Evolutionary conservation across 2,888 invertebrate genomes (phyloP).

Genomic region (Ditylenchus weischeri): DNA sequence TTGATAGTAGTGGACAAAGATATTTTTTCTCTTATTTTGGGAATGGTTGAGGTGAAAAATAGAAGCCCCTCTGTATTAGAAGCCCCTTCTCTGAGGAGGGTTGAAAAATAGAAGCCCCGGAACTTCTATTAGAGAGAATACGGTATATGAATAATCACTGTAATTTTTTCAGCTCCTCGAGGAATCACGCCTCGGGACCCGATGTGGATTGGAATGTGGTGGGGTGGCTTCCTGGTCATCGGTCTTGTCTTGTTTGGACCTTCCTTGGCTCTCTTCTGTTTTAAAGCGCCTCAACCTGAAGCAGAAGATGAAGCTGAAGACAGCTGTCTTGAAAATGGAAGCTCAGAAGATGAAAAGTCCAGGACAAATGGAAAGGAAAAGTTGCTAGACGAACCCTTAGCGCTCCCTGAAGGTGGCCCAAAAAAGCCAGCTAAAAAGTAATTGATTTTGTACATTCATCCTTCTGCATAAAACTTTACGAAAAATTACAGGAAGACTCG

Average conservation of each 20-base stretch:
- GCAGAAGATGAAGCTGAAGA: conserved; percentile 16
- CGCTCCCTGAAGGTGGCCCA: not conserved
- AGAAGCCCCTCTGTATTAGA: no score
- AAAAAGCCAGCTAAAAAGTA: conserved; percentile 16
- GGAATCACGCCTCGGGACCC: conserved; percentile 60
- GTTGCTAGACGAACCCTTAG: conserved; percentile 4
- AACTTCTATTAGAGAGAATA: no score
- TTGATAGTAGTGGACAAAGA: no score
- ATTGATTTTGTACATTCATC: no score
- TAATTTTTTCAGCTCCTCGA: conserved; percentile 45
- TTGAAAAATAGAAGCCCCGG: no score
- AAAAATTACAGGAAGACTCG: conserved; percentile 8
- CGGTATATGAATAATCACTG: not conserved
- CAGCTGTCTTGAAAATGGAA: not conserved
- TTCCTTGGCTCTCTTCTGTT: conserved; percentile 59
- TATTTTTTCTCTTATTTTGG: no score
- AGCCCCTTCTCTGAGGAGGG: no score
- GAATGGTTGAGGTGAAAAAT: no score
- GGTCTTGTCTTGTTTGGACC: conserved; percentile 50
- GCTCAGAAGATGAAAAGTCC: conserved; percentile 15
- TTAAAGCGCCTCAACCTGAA: conserved; percentile 45
- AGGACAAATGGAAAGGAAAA: conserved; percentile 18
- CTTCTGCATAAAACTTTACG: no score
- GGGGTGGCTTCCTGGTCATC: conserved; percentile 59
- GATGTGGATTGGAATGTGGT: conserved; percentile 63